Evolutionary conservation across 2,113 vertebrate genomes (phyloP).

Genomic region (Pyxicephalus adspersus): DNA sequence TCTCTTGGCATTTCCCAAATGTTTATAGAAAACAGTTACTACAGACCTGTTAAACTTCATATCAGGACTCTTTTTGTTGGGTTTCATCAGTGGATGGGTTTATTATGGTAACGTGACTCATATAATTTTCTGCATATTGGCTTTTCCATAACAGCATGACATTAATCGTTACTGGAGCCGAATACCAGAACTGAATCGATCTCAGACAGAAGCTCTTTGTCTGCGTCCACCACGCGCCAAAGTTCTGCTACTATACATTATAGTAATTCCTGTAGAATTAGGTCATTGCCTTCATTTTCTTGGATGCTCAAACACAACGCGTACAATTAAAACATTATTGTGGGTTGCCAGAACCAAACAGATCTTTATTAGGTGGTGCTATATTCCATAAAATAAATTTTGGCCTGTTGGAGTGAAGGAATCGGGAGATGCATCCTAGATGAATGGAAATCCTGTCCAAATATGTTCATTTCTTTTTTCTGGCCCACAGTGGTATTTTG

Average conservation of each 20-base stretch:
- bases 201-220: conserved; percentile 38
- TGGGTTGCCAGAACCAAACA: conserved; percentile 7
- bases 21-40: conserved; percentile 50
- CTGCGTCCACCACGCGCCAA: conserved; percentile 6
- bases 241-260: conserved; percentile 35
- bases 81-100: conserved; percentile 22
- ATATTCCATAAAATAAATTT: conserved; percentile 47
- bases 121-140: conserved; percentile 37
- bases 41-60: conserved; percentile 46
- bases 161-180: conserved; percentile 8
- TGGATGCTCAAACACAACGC: conserved; percentile 18
- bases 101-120: conserved; percentile 34
- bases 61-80: conserved; percentile 6
- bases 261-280: conserved; percentile 30
- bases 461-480: conserved; percentile 9
- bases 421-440: background rate
- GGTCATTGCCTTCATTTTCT: conserved; percentile 27
- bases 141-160: conserved; percentile 18
- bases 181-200: conserved; percentile 1
- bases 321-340: conserved; percentile 48
- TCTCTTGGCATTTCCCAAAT: conserved; percentile 25
- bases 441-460: background rate
- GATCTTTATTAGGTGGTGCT: conserved; percentile 43
- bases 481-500: background rate
- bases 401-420: conserved; percentile 23